Evolutionary conservation across 2,113 vertebrate species (phyloP), one percentile per base, ranked within the genome.

Genomic region (Dasyprocta punctata): DNA sequence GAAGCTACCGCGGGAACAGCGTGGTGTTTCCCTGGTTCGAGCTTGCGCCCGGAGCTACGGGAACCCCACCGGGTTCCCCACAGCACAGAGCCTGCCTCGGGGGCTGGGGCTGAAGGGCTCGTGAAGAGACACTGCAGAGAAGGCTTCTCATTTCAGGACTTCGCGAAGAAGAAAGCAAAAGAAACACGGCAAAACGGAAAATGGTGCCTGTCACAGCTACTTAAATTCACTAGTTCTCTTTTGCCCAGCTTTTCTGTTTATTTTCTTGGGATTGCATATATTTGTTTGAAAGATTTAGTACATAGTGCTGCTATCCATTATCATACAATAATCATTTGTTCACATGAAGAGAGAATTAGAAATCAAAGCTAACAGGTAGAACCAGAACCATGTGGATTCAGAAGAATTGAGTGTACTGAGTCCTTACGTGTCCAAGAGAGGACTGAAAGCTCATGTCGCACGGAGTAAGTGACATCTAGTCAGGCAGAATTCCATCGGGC

Each of bases 151-250:
- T 16, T 33, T 73, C 71, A 97, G 52, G 49, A 73, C 9, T 80
- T 58, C 3, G 86, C 26, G 24, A 80, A 56, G 13, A 60, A 75
- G 44, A 93, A 88, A 73, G 54, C 22, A n/a, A 91, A 85, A 65
- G 2, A 77, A 90, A 81, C 36, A 63, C 30, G 73, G 13, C 3
- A 92, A 38, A 78, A 11, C 77, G 52, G 17, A 81, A 56, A 67
- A 38, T 56, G 11, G 88, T 93, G 38, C 33, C 49, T 88, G 69
- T 90, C 41, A 85, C 12, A n/a, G 44, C 44, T 92, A 38, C 47
- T 96, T 81, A 77, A 81, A n/a, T 41, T 83, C 17, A 56, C 47
- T 38, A 82, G 47, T 85, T 97, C 86, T 84, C 9, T 71, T 94
- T 60, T 38, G 73, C 19, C 5, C 5, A 69, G 30, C 2, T 13